Evolutionary conservation across 2,797 vertebrate species (phyloP), one percentile per base, ranked within the genome.

Genomic region (Alexandromys oeconomus): DNA sequence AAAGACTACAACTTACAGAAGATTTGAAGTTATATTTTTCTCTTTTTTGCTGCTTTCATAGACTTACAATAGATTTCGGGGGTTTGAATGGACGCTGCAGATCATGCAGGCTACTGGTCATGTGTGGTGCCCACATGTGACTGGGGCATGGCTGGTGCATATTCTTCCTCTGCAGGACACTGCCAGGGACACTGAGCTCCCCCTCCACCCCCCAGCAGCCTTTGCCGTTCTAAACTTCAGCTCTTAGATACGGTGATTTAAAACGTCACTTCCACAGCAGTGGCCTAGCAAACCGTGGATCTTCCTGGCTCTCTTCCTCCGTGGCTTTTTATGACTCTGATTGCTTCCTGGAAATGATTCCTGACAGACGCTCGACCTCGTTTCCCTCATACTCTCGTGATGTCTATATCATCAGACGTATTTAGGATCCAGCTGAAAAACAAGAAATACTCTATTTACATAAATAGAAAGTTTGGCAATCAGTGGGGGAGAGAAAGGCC

Each of bases 111-210:
- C 88, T 57, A 23, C 43, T 69, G 23, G 17, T 46, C 43, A 13
- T 1, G 0, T 19, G 2, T 0, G 1, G 61, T 31, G 46, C 15
- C 6, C 1, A 6, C 5, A 0, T 37, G 37, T 34, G 25, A 6
- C 37, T 12, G 25, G 31, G 65, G 59, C 43, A 5, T 78, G 5
- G 1, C 54, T 59, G 51, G 37, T 40, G 2, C 25, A 17, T 23
- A 34, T 43, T 19, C 63, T 4, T 5, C 61, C 23, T 63, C 29
- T 61, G 31, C 51, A 7, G 11, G 90, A 69, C 12, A 48, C 78
- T 51, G 67, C 43, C 12, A 19, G 23, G 48, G 34, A 34, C 57
- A 27, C 46, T 12, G 23, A 34, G 1, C 14, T 14, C 15, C 4
- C 51, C 14, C 14, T 0, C 54, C 54, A 7, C 1, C 5, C 54